Base-by-base conservation (phyloP, 2,113 vertebrate genomes). In the Lophius piscatorius region DNA sequence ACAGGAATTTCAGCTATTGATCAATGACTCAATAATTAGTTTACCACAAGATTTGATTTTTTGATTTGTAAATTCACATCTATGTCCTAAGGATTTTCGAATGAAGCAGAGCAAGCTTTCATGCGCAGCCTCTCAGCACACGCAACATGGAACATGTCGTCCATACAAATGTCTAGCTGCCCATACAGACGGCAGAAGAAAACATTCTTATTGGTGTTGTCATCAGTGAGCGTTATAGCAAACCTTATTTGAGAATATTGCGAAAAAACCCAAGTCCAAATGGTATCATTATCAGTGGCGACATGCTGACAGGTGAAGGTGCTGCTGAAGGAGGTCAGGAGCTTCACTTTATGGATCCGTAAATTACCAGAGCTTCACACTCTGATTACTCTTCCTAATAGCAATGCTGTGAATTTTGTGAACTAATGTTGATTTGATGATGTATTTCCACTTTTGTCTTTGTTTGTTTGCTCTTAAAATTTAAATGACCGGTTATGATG, bases 11-110 rank as follows among this genome's bases (percentile, higher is more conserved):
- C 20, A 35, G 29, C 48, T 78, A 78, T 70, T 42, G 64, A 74
- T 77, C 58, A 20, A 54, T 70, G 68, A 81, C 71, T 77, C 35
- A 45, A 76, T 59, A 59, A 49, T 80, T 63, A 60, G 39, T 56
- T 75, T 63, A 39, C 51, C 59, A 46, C 40, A 63, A 21, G 52
- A 74, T 68, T 63, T 17, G 54, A 46, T 65, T 63, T 46, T 34
- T 45, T 9, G 18, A 17, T 70, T 46, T 51, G 35, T 10, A 47
- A 34, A 24, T 44, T 51, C 64, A 67, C 57, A 65, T 47, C 7
- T 12, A 45, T 21, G 44, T 60, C 44, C 42, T 70, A 61, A 55
- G 36, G 55, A 68, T 68, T 61, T 57, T 48, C 24, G 23, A 63
- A 56, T 38, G 34, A 51, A 60, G 60, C 63, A 33, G 39, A 55